Conservation (phyloP, 2,888 invertebrate species). For the Lissocephala sabroskyi region DNA sequence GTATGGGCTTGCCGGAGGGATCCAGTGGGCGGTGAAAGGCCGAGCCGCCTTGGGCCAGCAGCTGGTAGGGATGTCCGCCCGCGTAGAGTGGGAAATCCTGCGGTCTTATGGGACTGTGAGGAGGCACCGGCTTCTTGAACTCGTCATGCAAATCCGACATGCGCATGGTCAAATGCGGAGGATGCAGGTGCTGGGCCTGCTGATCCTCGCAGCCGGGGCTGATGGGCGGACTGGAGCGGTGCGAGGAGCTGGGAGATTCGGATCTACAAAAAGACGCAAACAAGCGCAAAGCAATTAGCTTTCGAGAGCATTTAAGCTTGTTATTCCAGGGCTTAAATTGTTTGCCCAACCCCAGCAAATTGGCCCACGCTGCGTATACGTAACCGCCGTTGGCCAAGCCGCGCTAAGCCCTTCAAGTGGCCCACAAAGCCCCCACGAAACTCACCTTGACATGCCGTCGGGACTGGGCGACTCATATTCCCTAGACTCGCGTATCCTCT, state of each 20-base stretch:
- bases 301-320: too few relatives aligned
- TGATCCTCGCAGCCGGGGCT: slow-evolving; percentile 88
- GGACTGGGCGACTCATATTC: slow-evolving; percentile 72
- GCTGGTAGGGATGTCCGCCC: slow-evolving; percentile 74
- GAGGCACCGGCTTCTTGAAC: slow-evolving; percentile 72
- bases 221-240: slow-evolving; percentile 86
- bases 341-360: slow-evolving; percentile 40
- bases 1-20: slow-evolving; percentile 72
- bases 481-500: slow-evolving; percentile 68
- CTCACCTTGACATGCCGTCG: slow-evolving; percentile 72
- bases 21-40: slow-evolving; percentile 76
- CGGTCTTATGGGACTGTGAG: slow-evolving; percentile 70
- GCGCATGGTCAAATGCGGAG: slow-evolving; percentile 73
- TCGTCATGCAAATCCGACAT: slow-evolving; percentile 69
- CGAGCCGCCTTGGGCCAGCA: slow-evolving; percentile 73
- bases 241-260: slow-evolving; percentile 75
- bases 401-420: slow-evolving; percentile 28
- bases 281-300: too few relatives aligned
- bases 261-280: slow-evolving; percentile 67
- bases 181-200: slow-evolving; percentile 46
- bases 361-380: slow-evolving; percentile 35
- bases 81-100: slow-evolving; percentile 72
- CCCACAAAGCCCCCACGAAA: too few relatives aligned
- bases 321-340: too few relatives aligned
- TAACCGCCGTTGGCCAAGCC: slow-evolving; percentile 39